phyloP scores from a whole-genome alignment of 2,113 vertebrate species.

The Bolborhynchus lineola region DNA sequence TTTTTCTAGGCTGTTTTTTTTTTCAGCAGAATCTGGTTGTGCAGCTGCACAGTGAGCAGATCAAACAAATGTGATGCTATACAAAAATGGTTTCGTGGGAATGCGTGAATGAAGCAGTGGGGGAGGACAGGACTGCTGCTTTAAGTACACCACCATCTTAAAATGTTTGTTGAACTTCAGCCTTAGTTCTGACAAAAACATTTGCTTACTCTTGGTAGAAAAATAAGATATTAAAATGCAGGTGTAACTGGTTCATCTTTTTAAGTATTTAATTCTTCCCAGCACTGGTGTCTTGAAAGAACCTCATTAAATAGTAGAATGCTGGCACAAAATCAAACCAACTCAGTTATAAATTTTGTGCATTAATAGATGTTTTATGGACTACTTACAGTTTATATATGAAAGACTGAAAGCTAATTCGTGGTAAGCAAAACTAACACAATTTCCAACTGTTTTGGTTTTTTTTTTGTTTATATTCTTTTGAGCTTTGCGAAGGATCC shows the following conservation, averaged over 20 bases:
- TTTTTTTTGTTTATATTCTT: not conserved
- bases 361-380: not conserved
- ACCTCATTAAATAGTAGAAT: not conserved
- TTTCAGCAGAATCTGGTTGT: conserved; percentile 20
- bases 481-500: not conserved
- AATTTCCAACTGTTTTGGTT: not conserved
- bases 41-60: conserved; percentile 38
- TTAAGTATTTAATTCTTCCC: not conserved
- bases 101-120: not conserved
- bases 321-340: not conserved
- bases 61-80: conserved; percentile 31
- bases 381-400: not conserved
- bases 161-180: not conserved
- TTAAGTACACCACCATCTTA: not conserved
- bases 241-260: not conserved
- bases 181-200: not conserved
- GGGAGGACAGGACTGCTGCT: not conserved
- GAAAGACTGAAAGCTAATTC: not conserved
- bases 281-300: not conserved
- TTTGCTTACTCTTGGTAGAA: not conserved
- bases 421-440: not conserved
- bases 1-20: not conserved
- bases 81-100: not conserved
- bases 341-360: not conserved
- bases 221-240: not conserved